A percentile compares a stretch with the other conserved stretches of the same genome.
Conservation (phyloP, 2,888 invertebrate species). For the Tetheella fluctuosa region DNA sequence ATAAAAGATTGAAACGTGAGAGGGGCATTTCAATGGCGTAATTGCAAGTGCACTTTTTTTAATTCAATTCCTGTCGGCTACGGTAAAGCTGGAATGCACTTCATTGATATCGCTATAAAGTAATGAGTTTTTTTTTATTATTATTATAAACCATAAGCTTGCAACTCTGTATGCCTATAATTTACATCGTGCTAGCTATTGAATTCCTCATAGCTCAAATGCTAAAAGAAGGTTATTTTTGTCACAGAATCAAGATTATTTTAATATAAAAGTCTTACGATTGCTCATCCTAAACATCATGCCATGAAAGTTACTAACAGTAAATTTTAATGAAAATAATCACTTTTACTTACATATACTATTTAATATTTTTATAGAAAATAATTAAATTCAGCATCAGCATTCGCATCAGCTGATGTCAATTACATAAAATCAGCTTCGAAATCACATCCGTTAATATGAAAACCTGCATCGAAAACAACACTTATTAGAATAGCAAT, state of each 20-base stretch:
- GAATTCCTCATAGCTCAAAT: too few relatives aligned
- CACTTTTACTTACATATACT: too few relatives aligned
- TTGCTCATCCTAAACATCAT: too few relatives aligned
- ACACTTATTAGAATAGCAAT: conserved; percentile 15
- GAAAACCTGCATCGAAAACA: too few relatives aligned
- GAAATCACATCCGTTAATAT: too few relatives aligned
- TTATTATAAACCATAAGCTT: neutral
- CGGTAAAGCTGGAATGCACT: conserved; percentile 78
- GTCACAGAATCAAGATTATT: neutral
- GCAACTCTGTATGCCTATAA: neutral
- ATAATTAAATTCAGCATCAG: too few relatives aligned
- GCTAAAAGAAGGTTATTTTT: neutral
- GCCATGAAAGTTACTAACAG: too few relatives aligned
- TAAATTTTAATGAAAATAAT: too few relatives aligned
- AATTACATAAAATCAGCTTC: too few relatives aligned
- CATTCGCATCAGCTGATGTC: too few relatives aligned
- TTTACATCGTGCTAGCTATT: neutral
- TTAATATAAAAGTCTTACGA: neutral
- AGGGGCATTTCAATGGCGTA: conserved; percentile 81
- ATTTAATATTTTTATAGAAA: too few relatives aligned
- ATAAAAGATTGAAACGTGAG: conserved; percentile 83
- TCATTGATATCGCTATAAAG: conserved; percentile 78
- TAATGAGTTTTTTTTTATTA: conserved; percentile 62
- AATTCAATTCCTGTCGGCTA: conserved; percentile 80
- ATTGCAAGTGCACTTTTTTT: conserved; percentile 81